phyloP scores from a whole-genome alignment of 2,113 vertebrate species.

The Pachycephala philippinensis region DNA sequence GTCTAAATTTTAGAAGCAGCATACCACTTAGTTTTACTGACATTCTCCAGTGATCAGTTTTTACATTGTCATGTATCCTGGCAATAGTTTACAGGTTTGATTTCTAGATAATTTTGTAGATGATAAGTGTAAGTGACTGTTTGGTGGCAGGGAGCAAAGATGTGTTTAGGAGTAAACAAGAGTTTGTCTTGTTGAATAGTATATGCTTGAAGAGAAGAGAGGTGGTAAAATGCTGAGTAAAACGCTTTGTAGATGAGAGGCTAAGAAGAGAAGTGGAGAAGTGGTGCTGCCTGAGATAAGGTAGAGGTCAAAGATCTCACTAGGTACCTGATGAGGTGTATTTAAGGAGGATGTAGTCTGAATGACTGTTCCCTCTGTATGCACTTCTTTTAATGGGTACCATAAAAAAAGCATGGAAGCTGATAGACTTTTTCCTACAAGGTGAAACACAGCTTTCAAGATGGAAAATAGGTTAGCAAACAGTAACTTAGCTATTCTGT shows the following conservation, averaged over 20 bases:
- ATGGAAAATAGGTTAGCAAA: neutral
- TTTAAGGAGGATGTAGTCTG: neutral
- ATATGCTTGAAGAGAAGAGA: neutral
- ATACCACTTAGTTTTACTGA: neutral
- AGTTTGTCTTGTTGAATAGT: neutral
- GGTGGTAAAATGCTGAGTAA: neutral
- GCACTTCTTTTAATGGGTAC: neutral
- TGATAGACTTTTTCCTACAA: neutral
- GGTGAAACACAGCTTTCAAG: neutral
- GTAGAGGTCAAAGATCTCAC: neutral
- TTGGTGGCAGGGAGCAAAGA: neutral
- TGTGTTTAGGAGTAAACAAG: neutral
- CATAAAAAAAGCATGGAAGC: neutral
- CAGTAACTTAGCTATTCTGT: neutral
- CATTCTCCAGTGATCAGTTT: neutral
- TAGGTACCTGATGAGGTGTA: neutral
- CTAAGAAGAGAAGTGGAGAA: neutral
- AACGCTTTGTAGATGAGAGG: neutral
- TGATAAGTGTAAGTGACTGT: neutral
- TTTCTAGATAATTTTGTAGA: slow-evolving; percentile 17
- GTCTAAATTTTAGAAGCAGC: neutral
- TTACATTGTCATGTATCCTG: neutral
- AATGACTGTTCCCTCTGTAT: neutral
- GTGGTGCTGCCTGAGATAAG: neutral
- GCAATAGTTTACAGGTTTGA: neutral